Evolutionary conservation across 2,797 vertebrate species (phyloP).

Genomic region (Leptodactylus fallax): DNA sequence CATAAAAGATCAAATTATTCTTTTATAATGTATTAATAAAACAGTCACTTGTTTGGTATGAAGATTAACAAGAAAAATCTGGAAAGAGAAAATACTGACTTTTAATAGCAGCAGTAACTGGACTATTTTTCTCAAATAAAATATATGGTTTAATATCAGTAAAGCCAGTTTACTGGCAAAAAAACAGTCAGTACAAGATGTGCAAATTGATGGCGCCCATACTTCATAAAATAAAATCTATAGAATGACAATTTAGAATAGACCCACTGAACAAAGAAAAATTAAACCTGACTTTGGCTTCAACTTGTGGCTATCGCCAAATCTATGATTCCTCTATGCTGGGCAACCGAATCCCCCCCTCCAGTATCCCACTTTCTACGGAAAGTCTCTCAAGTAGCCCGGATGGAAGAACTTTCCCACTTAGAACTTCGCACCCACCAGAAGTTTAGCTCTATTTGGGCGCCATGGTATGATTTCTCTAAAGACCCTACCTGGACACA

Average conservation of each 20-base stretch:
- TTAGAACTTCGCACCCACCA: too few relatives aligned
- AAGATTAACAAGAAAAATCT: conserved; percentile 69
- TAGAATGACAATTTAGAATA: background rate
- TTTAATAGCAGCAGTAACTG: conserved; percentile 78
- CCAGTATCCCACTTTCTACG: too few relatives aligned
- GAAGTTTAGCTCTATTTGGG: too few relatives aligned
- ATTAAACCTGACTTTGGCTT: too few relatives aligned
- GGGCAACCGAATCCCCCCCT: too few relatives aligned
- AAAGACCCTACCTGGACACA: too few relatives aligned
- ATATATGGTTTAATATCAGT: conserved; percentile 71
- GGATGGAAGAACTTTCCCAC: too few relatives aligned
- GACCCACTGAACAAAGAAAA: background rate
- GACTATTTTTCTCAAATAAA: conserved; percentile 74
- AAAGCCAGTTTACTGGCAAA: conserved; percentile 64
- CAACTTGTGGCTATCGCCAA: too few relatives aligned
- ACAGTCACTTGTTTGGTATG: conserved; percentile 76
- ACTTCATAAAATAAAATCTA: background rate
- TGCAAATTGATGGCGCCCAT: background rate
- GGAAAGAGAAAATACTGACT: conserved; percentile 71
- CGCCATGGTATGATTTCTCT: too few relatives aligned
- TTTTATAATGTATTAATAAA: conserved; percentile 73
- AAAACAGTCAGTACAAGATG: conserved; percentile 61
- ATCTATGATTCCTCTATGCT: too few relatives aligned
- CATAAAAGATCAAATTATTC: conserved; percentile 74
- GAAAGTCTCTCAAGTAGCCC: too few relatives aligned